Base-by-base conservation (phyloP, 2,797 vertebrate genomes). In the Scleropages formosus region DNA sequence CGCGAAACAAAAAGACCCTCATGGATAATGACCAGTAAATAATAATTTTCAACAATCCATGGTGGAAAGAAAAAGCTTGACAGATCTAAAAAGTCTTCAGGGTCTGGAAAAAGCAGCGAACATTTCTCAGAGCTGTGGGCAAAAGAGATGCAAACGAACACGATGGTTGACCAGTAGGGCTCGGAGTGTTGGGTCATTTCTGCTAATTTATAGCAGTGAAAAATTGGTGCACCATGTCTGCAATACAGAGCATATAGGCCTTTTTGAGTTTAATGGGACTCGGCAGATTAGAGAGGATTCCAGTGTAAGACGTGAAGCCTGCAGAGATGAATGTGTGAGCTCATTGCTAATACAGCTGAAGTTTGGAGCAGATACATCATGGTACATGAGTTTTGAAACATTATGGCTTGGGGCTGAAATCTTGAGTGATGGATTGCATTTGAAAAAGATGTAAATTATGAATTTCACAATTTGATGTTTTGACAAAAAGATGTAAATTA, bases 391-490 rank as follows among this genome's bases (percentile, higher is more conserved):
- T 47, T 47, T 56, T 12, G 56, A 56, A 12, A 12, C 9, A 24
- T 26, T 69, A 22, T 51, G 67, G 22, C 47, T 69, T 51, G 47
- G 47, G 16, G 20, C n/a, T 69, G n/a, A 26, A 69, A 69, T 51
- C 8, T 69, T 47, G 22, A 20, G 8, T 24, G 7, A 62, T 12
- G n/a, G 22, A 22, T 61, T 22, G n/a, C 22, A 62, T 26, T 4
- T 26, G 12, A 62, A 22, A 18, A 8, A 26, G 11, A 51, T 69
- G 66, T 24, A 20, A 22, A 20, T 12, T 56, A 1, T 56, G 53
- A 39, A 6, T 18, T n/a, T n/a, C n/a, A n/a, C n/a, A 56, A 18
- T 1, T 12, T 56, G 18, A 56, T 18, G 56, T 56, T n/a, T n/a
- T n/a, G n/a, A n/a, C n/a, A 62, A 22, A 18, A 8, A 26, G 11